These are phyloP conservation scores for Melopsittacus undulatus DNA, from an alignment of 2,797 vertebrate species.

Conservation along the genomic window DNA sequence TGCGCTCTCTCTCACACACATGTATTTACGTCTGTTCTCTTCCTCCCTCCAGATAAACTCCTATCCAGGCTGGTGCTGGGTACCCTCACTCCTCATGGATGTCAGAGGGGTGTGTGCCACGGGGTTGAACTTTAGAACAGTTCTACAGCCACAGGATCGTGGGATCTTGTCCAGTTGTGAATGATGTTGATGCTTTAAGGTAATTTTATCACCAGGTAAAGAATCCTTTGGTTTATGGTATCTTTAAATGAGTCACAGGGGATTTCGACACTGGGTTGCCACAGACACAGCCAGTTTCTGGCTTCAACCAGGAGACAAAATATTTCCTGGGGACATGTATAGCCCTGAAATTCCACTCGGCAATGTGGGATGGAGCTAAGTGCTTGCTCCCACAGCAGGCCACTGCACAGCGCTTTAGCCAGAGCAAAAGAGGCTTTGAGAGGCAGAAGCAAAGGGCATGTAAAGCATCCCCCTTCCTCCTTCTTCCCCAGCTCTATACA, in stretches of 20 bases:
- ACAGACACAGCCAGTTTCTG: background rate
- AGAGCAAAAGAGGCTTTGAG: background rate
- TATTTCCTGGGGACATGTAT: background rate
- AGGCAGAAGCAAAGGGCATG: background rate
- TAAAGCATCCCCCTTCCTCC: background rate
- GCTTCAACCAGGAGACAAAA: background rate
- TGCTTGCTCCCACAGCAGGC: background rate
- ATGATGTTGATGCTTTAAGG: background rate
- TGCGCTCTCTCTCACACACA: background rate
- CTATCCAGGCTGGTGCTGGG: background rate
- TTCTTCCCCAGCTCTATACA: background rate
- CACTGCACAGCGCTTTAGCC: background rate
- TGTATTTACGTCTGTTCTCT: background rate
- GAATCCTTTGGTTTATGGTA: background rate
- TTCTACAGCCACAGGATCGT: background rate
- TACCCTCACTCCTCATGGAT: background rate
- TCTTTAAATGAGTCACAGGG: background rate
- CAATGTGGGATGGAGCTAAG: background rate
- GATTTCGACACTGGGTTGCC: background rate
- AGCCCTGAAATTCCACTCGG: background rate
- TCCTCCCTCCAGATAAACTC: background rate
- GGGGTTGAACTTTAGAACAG: background rate
- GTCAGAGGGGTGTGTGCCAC: background rate
- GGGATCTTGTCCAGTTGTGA: background rate
- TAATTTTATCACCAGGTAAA: background rate